Evolutionary conservation across 2,888 invertebrate species (phyloP).

Genomic region (Nephrotoma guestfalica): DNA sequence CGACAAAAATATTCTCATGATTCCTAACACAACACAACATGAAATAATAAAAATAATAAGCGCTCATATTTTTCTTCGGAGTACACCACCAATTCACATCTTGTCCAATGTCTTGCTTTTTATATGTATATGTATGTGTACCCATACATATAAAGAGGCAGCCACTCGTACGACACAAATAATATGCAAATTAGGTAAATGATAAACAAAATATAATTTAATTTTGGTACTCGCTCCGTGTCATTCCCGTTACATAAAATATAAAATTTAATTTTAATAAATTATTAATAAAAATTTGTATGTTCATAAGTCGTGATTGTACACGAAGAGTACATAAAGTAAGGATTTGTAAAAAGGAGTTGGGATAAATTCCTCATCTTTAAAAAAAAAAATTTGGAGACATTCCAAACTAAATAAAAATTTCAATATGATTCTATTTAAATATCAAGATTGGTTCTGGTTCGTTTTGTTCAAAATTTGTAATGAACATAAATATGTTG

Average conservation of each 20-base stretch:
- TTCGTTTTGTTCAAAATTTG: background rate
- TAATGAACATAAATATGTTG: background rate
- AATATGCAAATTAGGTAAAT: background rate
- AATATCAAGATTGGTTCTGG: background rate
- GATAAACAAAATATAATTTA: background rate
- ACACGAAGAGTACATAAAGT: background rate
- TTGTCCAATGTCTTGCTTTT: too few species aligned
- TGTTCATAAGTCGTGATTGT: background rate
- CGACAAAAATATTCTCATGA: background rate
- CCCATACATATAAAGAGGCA: too few species aligned
- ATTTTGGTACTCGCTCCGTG: background rate
- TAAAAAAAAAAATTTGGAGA: background rate
- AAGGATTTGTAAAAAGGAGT: background rate
- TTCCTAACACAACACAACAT: background rate
- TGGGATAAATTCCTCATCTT: background rate
- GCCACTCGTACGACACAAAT: background rate
- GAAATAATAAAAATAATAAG: background rate
- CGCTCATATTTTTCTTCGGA: background rate
- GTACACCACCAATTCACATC: background rate
- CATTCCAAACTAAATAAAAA: background rate
- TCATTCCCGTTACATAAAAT: background rate
- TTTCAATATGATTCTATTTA: background rate
- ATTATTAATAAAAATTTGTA: background rate
- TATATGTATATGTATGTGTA: too few species aligned
- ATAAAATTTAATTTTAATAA: background rate